Percentiles rank a stretch among this genome's conserved stretches.
Conservation (phyloP, 30 jellyfish, hydroid and myxozoan species). For the Hydractinia echinata region DNA sequence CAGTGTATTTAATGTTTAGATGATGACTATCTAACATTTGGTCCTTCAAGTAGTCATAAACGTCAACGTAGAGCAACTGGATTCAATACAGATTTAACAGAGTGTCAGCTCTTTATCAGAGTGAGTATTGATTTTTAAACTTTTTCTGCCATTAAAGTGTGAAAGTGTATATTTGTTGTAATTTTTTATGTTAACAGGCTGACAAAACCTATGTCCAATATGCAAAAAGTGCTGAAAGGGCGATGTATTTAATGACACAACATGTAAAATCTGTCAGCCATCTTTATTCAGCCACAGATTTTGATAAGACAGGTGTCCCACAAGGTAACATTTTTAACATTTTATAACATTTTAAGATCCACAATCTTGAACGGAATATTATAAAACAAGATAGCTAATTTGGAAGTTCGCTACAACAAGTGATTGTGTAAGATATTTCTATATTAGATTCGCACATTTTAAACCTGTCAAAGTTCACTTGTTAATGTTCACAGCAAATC, state of each 20-base stretch:
- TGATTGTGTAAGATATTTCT: no score
- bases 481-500: no score
- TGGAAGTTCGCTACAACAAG: no score
- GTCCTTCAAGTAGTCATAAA: no score
- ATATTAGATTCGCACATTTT: no score
- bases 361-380: no score
- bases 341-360: no score
- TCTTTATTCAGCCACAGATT: conserved; percentile 55
- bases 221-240: conserved; percentile 65
- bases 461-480: no score
- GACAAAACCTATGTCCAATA: conserved; percentile 6
- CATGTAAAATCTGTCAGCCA: conserved; percentile 64
- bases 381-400: no score
- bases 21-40: no score
- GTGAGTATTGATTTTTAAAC: conserved; percentile 35
- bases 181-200: not conserved
- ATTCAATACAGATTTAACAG: conserved; percentile 28
- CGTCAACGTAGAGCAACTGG: no score
- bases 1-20: no score
- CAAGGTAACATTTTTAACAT: not conserved
- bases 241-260: conserved; percentile 77
- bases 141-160: not conserved
- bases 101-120: conserved; percentile 68
- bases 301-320: conserved; percentile 6
- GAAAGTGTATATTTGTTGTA: not conserved